These are phyloP conservation scores for Epizoanthus scotinus DNA, from an alignment of 92 coral and sea anemone species.

Conservation along the genomic window DNA sequence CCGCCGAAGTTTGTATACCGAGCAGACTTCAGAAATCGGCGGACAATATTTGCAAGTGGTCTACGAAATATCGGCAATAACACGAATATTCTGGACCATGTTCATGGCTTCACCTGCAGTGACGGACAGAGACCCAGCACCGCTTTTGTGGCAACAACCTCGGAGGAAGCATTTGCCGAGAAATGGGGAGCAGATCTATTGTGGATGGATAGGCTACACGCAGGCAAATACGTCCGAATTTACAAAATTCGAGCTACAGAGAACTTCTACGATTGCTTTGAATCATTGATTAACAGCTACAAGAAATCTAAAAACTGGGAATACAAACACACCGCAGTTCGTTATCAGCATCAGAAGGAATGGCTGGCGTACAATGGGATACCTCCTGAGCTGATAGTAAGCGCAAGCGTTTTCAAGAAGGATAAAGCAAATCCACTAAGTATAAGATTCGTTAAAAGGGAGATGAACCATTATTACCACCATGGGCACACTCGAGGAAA, in stretches of 20 bases:
- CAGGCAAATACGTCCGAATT: background rate
- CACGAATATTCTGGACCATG: too few relatives aligned
- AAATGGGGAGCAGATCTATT: too few relatives aligned
- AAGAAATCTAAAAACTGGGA: background rate
- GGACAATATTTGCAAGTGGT: too few relatives aligned
- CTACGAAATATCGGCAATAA: too few relatives aligned
- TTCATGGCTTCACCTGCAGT: too few relatives aligned
- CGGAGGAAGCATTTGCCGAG: too few relatives aligned
- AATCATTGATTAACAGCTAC: background rate
- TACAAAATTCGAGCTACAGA: background rate
- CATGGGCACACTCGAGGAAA: background rate
- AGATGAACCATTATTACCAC: background rate
- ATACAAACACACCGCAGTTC: background rate
- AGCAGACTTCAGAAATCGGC: too few relatives aligned
- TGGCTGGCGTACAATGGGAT: slow-evolving; percentile 5
- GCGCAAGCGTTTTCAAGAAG: background rate
- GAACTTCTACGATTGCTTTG: background rate
- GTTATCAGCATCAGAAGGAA: background rate
- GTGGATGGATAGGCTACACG: background rate
- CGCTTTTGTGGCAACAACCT: too few relatives aligned
- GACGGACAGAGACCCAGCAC: too few relatives aligned
- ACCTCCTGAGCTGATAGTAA: background rate
- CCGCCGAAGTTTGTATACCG: too few relatives aligned
- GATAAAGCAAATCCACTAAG: background rate
- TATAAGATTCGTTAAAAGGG: background rate